Percentiles rank a stretch among this genome's conserved stretches.
Evolutionary conservation across 2,888 invertebrate genomes (phyloP).

Genomic region (Scaptomyza flava): DNA sequence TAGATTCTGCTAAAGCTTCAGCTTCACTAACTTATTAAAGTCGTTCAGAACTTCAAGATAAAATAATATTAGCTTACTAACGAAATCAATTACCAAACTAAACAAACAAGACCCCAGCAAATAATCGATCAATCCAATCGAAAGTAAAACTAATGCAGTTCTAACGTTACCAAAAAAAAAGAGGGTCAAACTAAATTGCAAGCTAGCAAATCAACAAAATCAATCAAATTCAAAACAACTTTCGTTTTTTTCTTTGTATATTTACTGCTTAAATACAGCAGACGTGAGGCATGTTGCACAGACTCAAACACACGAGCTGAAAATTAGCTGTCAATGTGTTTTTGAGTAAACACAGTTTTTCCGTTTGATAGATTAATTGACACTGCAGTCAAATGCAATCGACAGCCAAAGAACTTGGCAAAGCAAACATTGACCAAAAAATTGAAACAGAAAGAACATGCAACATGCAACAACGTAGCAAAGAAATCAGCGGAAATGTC

Average conservation of each 20-base stretch:
- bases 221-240: slow-evolving; percentile 2
- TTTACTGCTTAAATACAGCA: slow-evolving; percentile 7
- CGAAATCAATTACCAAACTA: not conserved
- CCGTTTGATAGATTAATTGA: slow-evolving; percentile 35
- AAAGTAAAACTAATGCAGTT: not conserved
- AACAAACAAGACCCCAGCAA: not conserved
- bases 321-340: slow-evolving; percentile 50
- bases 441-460: not conserved
- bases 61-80: no score
- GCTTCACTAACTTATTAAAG: no score
- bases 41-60: no score
- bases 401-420: slow-evolving; percentile 30
- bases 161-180: not conserved
- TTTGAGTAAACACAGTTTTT: slow-evolving; percentile 35
- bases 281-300: slow-evolving; percentile 23
- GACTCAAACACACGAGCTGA: not conserved
- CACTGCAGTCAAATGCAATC: slow-evolving; percentile 27
- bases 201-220: not conserved
- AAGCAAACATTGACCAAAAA: slow-evolving; percentile 44
- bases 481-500: slow-evolving; percentile 78
- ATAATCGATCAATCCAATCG: not conserved
- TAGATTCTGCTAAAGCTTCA: no score
- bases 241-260: slow-evolving; percentile 9
- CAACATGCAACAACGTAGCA: slow-evolving; percentile 28
- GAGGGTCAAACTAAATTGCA: slow-evolving; percentile 2